phyloP scores from a whole-genome alignment of 2,797 vertebrate genomes.

The Adelosebastes latens region DNA sequence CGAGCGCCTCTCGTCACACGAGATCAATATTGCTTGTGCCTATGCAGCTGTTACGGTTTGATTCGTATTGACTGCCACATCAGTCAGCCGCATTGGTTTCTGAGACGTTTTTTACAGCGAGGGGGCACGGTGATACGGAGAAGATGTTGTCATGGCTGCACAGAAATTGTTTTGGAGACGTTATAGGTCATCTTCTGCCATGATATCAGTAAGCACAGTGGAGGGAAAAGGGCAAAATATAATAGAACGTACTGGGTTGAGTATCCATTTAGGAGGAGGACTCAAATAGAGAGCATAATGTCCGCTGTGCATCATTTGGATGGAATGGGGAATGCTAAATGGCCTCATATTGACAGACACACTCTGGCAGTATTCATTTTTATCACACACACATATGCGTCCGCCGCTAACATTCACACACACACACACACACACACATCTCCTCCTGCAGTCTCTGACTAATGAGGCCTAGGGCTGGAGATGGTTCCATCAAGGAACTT shows the following conservation, averaged over 20 bases:
- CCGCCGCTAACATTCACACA: slow-evolving; percentile 32
- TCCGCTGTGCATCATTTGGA: slow-evolving; percentile 73
- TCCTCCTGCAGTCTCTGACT: slow-evolving; percentile 77
- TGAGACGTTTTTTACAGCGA: slow-evolving; percentile 39
- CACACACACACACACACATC: slow-evolving; percentile 48
- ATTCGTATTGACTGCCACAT: slow-evolving; percentile 64
- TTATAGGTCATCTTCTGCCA: slow-evolving; percentile 55
- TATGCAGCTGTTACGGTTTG: slow-evolving; percentile 68
- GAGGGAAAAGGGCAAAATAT: slow-evolving; percentile 65
- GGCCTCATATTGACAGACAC: slow-evolving; percentile 78
- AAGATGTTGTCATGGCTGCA: slow-evolving; percentile 50
- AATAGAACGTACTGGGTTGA: slow-evolving; percentile 68
- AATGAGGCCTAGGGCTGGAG: slow-evolving; percentile 81
- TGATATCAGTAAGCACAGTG: slow-evolving; percentile 62
- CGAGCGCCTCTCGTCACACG: slow-evolving; percentile 46
- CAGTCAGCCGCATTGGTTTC: slow-evolving; percentile 50
- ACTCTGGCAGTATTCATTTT: slow-evolving; percentile 68
- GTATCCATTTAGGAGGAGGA: slow-evolving; percentile 69
- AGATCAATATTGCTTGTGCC: slow-evolving; percentile 68
- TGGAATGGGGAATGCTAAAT: slow-evolving; percentile 74
- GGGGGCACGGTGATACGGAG: slow-evolving; percentile 2
- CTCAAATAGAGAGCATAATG: slow-evolving; percentile 72
- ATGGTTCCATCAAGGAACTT: slow-evolving; percentile 83
- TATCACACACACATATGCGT: slow-evolving; percentile 43
- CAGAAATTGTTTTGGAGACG: slow-evolving; percentile 54